phyloP scores from a whole-genome alignment of 2,797 vertebrate species.

The Amazona finschi region DNA sequence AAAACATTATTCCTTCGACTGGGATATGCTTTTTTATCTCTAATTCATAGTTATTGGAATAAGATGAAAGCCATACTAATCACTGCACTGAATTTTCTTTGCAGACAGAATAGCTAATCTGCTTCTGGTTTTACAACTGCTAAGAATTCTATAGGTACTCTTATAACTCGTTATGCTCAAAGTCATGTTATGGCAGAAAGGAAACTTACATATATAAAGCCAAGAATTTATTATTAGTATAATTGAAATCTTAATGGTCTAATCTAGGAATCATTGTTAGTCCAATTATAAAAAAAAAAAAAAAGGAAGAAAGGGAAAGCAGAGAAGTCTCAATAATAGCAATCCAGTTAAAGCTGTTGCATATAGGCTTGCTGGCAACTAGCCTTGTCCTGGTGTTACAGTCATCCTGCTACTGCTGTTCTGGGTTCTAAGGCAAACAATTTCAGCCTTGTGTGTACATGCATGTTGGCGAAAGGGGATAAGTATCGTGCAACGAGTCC shows the following conservation, averaged over 20 bases:
- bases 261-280: background rate
- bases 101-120: background rate
- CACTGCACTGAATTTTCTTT: background rate
- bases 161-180: background rate
- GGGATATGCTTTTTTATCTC: slow-evolving; percentile 3
- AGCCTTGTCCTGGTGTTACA: background rate
- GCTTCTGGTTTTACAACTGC: background rate
- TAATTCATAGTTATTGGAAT: slow-evolving; percentile 23
- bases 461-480: background rate
- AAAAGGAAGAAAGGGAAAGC: background rate
- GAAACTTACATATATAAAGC: background rate
- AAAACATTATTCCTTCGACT: slow-evolving; percentile 22
- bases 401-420: background rate
- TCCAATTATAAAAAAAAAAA: background rate
- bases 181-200: background rate
- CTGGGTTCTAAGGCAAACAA: rapidly evolving
- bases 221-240: background rate
- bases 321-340: background rate
- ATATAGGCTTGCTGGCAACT: background rate
- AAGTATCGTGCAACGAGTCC: background rate
- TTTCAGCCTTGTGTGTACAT: background rate
- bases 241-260: background rate
- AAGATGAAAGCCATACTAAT: slow-evolving; percentile 26
- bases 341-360: background rate
- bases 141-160: background rate